Base-by-base conservation (phyloP, 2,888 invertebrate genomes). In the Ormyrus labotus region DNA sequence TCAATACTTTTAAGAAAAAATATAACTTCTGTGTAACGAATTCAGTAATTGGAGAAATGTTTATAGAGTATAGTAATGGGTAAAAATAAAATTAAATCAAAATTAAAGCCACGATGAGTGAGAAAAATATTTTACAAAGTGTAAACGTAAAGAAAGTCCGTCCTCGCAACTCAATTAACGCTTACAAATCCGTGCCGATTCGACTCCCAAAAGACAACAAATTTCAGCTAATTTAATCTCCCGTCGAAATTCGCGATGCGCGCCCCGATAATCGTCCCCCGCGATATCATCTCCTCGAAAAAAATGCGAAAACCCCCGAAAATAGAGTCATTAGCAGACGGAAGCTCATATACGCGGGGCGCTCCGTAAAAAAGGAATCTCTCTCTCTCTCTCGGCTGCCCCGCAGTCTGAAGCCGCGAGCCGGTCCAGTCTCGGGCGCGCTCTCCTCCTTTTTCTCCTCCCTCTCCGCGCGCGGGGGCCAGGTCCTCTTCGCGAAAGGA, bases 291-390 rank as follows among this genome's bases (percentile, higher is more conserved):
- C 45, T 13, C 53, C 9, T n/a, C 5, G 65, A 19, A 2, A 82
- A 72, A 76, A 79, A 76, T 79, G 76, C 65, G 72, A 70, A 64
- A 79, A 77, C 77, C 65, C 69, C 72, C 76, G 73, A 77, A 73
- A 78, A 82, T 82, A 79, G 79, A 82, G 82, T 79, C 82, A 82
- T 82, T 82, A 82, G 60, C 65, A 19, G 57, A 51, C 51, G 5
- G 45, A 6, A 19, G 19, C 19, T 19, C 19, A 19, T 19, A 19
- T 19, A 19, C 19, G 19, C 19, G 19, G 19, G 2, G 2, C 19
- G 19, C 19, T 19, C 2, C 19, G 19, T 19, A 10, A 60, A 47
- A 72, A 58, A 60, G 6, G 47, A 48, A 50, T 48, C 5, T 47
- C 13, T 45, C 51, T 19, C 19, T 19, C 48, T 11, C n/a, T 48